Base-by-base conservation (phyloP, 2,113 vertebrate species). In the Heptranchias perlo region DNA sequence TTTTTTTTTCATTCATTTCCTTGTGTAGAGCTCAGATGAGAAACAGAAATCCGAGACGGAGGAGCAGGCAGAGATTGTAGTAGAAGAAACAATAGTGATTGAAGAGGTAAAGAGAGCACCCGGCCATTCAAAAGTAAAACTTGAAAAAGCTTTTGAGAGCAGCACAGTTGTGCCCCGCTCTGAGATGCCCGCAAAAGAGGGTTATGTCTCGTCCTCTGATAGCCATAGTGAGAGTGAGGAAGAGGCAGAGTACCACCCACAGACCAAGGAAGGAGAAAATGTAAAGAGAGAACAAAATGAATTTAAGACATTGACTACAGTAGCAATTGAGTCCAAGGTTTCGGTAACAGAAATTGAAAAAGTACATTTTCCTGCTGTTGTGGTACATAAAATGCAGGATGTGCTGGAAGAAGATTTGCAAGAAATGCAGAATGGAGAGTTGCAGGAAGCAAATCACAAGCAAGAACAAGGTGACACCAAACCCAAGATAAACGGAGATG, bases 191-290 rank as follows among this genome's bases (percentile, higher is more conserved):
- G 44, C 94, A 95, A 95, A 95, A 14, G 96, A 95, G 89, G 67
- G 67, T 39, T 97, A 97, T 93, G 98, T 98, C 96, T 97, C 98
- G 95, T 98, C 99, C 64, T 99, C 98, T 3, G 98, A 98, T 97
- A 97, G 98, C 97, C 98, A 97, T 97, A 99, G 98, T 96, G 99
- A 99, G 96, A 99, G 99, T 96, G 99, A 99, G 96, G 99, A 99
- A 97, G 98, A 97, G 49, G 99, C 98, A 1, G 99, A 99, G 97
- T 99, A 99, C 97, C 98, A 97, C 94, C 98, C 99, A 86, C 98
- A 98, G 96, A 97, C 97, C 86, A 97, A 97, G 96, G 98, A 99
- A 97, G 99, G 99, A 96, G 98, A 97, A 23, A 99, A 99, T 97
- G 98, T 98, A 97, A 96, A 96, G 47, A 97, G 97, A 89, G 96